Evolutionary conservation across 2,888 invertebrate genomes (phyloP).

Genomic region (Platyscelio sp.): DNA sequence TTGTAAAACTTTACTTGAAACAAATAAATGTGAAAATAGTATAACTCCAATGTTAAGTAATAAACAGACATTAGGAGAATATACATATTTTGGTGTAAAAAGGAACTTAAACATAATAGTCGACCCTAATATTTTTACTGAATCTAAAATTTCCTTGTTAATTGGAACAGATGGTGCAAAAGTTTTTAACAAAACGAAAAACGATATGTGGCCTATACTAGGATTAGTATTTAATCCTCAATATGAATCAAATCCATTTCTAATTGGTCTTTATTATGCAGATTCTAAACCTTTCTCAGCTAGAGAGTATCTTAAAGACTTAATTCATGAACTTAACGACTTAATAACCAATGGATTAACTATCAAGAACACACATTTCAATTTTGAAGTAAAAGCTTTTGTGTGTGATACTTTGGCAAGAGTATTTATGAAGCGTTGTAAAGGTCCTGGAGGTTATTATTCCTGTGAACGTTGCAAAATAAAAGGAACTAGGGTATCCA

Average conservation of each 20-base stretch:
- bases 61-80: conserved; percentile 25
- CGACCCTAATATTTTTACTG: neutral
- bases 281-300: neutral
- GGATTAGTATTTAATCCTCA: neutral
- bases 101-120: neutral
- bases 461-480: conserved; percentile 53
- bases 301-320: neutral
- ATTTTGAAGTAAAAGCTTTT: conserved; percentile 39
- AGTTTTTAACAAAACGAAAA: neutral
- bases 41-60: conserved; percentile 25
- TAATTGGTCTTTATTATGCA: neutral
- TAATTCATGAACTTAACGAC: neutral
- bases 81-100: conserved; percentile 35
- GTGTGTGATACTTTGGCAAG: conserved; percentile 58
- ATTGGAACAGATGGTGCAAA: neutral
- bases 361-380: neutral
- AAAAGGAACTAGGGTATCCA: conserved; percentile 17
- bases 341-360: neutral
- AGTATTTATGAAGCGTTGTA: conserved; percentile 50
- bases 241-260: neutral
- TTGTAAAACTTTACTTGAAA: conserved; percentile 11
- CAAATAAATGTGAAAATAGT: neutral
- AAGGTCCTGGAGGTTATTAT: conserved; percentile 33
- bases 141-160: neutral
- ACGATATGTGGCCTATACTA: neutral